These are phyloP conservation scores for Drosophila formosana DNA, from an alignment of 2,888 invertebrate species.

Conservation along the genomic window DNA sequence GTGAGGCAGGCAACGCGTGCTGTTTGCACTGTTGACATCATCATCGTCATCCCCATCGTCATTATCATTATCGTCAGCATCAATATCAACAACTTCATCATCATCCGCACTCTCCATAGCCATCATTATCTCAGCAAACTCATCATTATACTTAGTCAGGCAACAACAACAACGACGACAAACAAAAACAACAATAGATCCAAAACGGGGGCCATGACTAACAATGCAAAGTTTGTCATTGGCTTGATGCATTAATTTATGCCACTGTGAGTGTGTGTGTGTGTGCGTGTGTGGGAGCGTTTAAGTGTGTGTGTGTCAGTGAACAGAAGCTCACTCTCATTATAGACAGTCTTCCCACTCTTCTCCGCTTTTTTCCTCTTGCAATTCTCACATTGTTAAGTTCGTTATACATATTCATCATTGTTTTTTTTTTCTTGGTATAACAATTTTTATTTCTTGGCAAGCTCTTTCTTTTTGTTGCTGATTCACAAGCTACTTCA, in stretches of 20 bases:
- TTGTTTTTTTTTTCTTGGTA: background rate
- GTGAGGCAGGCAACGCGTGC: slow-evolving; percentile 46
- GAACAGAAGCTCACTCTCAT: background rate
- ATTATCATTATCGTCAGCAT: slow-evolving; percentile 45
- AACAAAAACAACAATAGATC: slow-evolving; percentile 44
- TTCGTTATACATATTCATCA: background rate
- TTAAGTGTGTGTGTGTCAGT: background rate
- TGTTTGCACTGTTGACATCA: slow-evolving; percentile 70
- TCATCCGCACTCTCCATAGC: slow-evolving; percentile 1
- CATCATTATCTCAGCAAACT: slow-evolving; percentile 29
- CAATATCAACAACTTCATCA: slow-evolving; percentile 13
- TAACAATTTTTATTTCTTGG: background rate
- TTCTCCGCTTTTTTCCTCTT: background rate
- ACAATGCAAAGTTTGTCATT: slow-evolving; percentile 71
- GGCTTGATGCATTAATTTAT: slow-evolving; percentile 45
- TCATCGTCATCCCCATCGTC: slow-evolving; percentile 26
- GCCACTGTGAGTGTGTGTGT: slow-evolving; percentile 2
- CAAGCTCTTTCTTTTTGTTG: background rate
- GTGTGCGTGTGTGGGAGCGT: slow-evolving; percentile 7
- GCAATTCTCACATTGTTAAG: slow-evolving; percentile 1
- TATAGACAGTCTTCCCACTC: slow-evolving; percentile 3
- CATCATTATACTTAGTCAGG: slow-evolving; percentile 27
- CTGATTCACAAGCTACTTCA: background rate
- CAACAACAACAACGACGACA: slow-evolving; percentile 27
- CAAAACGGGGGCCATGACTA: slow-evolving; percentile 48